phyloP scores from a whole-genome alignment of 2,113 vertebrate species.

The Atherinomorus stipes region DNA sequence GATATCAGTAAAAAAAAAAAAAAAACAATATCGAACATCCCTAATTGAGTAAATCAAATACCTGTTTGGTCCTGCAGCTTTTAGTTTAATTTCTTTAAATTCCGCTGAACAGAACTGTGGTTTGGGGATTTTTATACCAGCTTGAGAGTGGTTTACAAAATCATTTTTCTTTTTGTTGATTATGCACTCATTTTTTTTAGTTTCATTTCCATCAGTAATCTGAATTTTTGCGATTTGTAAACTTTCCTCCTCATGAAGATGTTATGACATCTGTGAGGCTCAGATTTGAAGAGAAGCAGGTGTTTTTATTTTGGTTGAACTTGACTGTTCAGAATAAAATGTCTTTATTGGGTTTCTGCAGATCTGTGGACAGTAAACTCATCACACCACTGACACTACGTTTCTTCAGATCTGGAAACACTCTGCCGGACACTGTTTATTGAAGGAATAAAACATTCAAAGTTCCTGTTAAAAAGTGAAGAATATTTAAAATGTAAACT shows the following conservation, averaged over 20 bases:
- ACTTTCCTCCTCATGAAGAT: slow-evolving; percentile 1
- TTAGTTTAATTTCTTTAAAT: not conserved
- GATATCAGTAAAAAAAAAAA: too few relatives aligned
- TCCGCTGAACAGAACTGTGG: not conserved
- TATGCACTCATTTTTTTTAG: too few relatives aligned
- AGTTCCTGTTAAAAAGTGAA: slow-evolving; percentile 30
- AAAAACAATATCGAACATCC: too few relatives aligned
- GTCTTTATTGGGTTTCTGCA: slow-evolving; percentile 5
- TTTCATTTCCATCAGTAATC: not conserved
- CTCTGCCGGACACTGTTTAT: not conserved
- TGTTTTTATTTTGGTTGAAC: not conserved
- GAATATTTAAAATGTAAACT: slow-evolving; percentile 27
- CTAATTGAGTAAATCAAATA: slow-evolving; percentile 6
- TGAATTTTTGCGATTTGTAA: not conserved
- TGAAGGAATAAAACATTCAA: slow-evolving; percentile 29
- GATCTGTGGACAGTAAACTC: slow-evolving; percentile 26
- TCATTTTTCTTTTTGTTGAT: not conserved
- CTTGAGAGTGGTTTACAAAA: too few relatives aligned
- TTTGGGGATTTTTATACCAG: not conserved
- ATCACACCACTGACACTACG: slow-evolving; percentile 10
- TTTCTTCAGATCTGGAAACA: slow-evolving; percentile 3
- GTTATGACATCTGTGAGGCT: not conserved
- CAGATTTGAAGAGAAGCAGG: not conserved
- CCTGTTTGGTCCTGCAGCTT: not conserved
- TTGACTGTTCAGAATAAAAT: slow-evolving; percentile 20